A percentile compares a stretch with the other conserved stretches of the same genome.
Evolutionary conservation across 2,113 vertebrate species (phyloP).

Genomic region (Trematomus loennbergii): DNA sequence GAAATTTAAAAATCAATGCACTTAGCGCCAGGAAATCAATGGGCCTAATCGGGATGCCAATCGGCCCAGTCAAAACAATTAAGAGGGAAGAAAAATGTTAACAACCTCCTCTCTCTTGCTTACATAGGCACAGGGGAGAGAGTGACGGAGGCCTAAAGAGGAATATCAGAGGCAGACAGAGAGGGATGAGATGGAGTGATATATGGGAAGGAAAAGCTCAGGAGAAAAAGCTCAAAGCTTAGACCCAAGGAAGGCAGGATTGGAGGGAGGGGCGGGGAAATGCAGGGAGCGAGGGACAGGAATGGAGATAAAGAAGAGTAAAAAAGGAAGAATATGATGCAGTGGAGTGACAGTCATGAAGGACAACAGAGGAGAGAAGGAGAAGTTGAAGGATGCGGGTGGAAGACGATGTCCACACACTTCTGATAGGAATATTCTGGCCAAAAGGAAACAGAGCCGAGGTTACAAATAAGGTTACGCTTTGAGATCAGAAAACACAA

Average conservation of each 20-base stretch:
- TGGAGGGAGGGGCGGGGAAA: constrained; percentile 45
- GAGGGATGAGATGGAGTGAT: constrained; percentile 80
- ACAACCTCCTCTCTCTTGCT: constrained; percentile 85
- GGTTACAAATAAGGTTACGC: constrained; percentile 60
- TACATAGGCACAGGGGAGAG: constrained; percentile 73
- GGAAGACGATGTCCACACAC: background rate
- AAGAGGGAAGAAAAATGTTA: constrained; percentile 94
- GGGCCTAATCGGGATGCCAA: constrained; percentile 97
- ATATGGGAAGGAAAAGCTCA: constrained; percentile 78
- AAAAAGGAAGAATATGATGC: constrained; percentile 56
- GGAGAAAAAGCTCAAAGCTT: constrained; percentile 74
- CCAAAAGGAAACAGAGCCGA: constrained; percentile 5
- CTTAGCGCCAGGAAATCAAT: constrained; percentile 97
- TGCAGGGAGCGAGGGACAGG: constrained; percentile 49
- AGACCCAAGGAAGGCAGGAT: constrained; percentile 63
- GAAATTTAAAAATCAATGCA: constrained; percentile 98
- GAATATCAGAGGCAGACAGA: constrained; percentile 69
- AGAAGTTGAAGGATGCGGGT: constrained; percentile 35
- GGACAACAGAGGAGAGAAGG: constrained; percentile 55
- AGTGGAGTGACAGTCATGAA: constrained; percentile 58
- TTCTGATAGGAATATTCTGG: constrained; percentile 35
- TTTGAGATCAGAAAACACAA: constrained; percentile 64
- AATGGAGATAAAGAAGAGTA: constrained; percentile 72
- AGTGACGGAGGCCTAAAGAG: constrained; percentile 62
- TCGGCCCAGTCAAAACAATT: constrained; percentile 97